Evolutionary conservation across 2,888 invertebrate species (phyloP).

Genomic region (Cryptophagus acutangulus): DNA sequence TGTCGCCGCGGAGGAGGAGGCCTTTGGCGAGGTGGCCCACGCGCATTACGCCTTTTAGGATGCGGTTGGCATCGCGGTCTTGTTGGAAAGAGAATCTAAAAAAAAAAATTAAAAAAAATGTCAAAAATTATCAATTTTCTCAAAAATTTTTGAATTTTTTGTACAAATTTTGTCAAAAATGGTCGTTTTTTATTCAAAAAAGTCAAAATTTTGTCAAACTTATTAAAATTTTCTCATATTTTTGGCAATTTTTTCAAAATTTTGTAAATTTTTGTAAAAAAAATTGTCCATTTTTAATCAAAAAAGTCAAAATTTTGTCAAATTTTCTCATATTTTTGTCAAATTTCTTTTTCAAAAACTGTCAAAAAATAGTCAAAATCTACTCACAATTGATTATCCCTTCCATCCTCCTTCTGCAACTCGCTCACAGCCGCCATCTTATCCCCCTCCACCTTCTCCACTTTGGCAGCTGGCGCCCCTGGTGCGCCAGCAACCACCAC

Average conservation of each 20-base stretch:
- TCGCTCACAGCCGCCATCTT: constrained; percentile 57
- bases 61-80: constrained; percentile 58
- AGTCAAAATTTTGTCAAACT: too few relatives aligned
- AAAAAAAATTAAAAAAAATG: constrained; percentile 30
- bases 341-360: too few relatives aligned
- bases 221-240: too few relatives aligned
- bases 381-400: constrained; percentile 73
- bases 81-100: constrained; percentile 63
- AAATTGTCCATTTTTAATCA: too few relatives aligned
- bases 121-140: too few relatives aligned
- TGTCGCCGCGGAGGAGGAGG: constrained; percentile 83
- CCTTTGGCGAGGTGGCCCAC: constrained; percentile 90
- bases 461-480: constrained; percentile 9
- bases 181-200: too few relatives aligned
- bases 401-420: constrained; percentile 61
- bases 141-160: too few relatives aligned
- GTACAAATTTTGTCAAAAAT: too few relatives aligned
- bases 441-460: constrained; percentile 50
- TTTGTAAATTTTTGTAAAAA: constrained; percentile 32
- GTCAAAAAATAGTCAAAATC: constrained; percentile 4
- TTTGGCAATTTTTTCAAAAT: too few relatives aligned
- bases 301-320: too few relatives aligned
- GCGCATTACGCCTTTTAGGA: constrained; percentile 94
- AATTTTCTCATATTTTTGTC: too few relatives aligned
- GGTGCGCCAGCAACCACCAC: constrained; percentile 14